These are phyloP conservation scores for Hermodice carunculata DNA, from an alignment of 2,888 invertebrate species.

Conservation along the genomic window DNA sequence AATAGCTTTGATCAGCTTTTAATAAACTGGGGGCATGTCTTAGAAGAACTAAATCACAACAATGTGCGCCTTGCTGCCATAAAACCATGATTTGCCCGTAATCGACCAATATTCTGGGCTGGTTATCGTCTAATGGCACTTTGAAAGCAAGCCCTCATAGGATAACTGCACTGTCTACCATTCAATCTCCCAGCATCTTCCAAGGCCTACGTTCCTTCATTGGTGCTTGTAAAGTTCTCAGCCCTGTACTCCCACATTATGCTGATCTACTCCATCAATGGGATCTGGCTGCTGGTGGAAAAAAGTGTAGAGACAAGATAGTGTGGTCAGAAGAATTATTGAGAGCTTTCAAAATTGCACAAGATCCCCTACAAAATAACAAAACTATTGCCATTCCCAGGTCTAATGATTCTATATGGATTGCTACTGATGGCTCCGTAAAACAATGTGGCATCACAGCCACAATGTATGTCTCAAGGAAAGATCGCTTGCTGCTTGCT, in stretches of 20 bases:
- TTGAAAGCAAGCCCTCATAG: slow-evolving; percentile 37
- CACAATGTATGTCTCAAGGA: neutral
- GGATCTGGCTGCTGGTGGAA: slow-evolving; percentile 25
- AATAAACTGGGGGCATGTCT: slow-evolving; percentile 24
- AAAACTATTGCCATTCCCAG: slow-evolving; percentile 23
- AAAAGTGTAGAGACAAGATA: slow-evolving; percentile 24
- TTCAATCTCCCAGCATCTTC: slow-evolving; percentile 30
- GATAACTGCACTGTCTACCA: slow-evolving; percentile 29
- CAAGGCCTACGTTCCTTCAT: slow-evolving; percentile 37
- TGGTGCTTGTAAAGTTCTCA: slow-evolving; percentile 40
- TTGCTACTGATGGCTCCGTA: slow-evolving; percentile 19
- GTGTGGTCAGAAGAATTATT: slow-evolving; percentile 26
- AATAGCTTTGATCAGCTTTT: no score
- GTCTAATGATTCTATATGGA: slow-evolving; percentile 34
- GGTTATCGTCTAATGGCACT: slow-evolving; percentile 38
- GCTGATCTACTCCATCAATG: slow-evolving; percentile 18
- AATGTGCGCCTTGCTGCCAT: slow-evolving; percentile 27
- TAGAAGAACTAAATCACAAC: slow-evolving; percentile 20
- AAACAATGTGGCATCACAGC: neutral
- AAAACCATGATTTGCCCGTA: slow-evolving; percentile 35
- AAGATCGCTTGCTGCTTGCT: neutral
- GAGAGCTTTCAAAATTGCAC: no score
- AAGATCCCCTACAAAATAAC: no score
- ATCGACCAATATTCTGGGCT: slow-evolving; percentile 32
- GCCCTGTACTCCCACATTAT: slow-evolving; percentile 29